Evolutionary conservation across 2,113 vertebrate species (phyloP).

Genomic region (Scophthalmus maximus): DNA sequence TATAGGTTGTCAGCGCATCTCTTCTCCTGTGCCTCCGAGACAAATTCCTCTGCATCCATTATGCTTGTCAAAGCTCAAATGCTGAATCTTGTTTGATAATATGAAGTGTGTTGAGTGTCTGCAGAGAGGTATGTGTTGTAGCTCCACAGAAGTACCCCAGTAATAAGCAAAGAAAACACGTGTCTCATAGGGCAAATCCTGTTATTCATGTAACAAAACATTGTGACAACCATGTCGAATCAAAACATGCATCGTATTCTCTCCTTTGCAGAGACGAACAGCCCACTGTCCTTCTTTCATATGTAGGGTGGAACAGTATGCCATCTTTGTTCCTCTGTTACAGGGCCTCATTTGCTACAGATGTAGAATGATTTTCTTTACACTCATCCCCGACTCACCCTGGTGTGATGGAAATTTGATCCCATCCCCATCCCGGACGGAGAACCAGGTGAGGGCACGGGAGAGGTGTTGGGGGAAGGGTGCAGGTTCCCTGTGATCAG

Average conservation of each 20-base stretch:
- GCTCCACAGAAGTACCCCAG: neutral
- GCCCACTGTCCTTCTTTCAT: too few species aligned
- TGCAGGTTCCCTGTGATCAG: conserved; percentile 97
- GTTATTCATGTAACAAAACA: too few species aligned
- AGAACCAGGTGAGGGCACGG: conserved; percentile 93
- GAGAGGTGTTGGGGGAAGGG: conserved; percentile 94
- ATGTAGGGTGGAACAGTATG: too few species aligned
- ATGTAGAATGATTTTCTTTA: conserved; percentile 1
- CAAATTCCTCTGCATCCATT: conserved; percentile 47
- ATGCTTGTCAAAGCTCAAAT: conserved; percentile 25
- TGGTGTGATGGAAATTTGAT: conserved; percentile 92
- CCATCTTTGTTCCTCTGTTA: neutral
- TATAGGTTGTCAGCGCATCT: conserved; percentile 40
- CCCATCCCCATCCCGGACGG: conserved; percentile 93
- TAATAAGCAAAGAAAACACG: too few species aligned
- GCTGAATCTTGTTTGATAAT: conserved; percentile 14
- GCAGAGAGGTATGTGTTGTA: neutral
- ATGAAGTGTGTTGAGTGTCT: neutral
- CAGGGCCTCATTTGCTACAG: neutral
- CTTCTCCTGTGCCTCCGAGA: conserved; percentile 34
- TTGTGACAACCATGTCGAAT: too few species aligned
- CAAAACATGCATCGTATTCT: too few species aligned
- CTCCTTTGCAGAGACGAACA: too few species aligned
- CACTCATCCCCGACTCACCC: conserved; percentile 84
- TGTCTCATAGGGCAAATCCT: too few species aligned